These are phyloP conservation scores for Amphipyra tragopoginis DNA, from an alignment of 2,888 invertebrate species.

Conservation along the genomic window DNA sequence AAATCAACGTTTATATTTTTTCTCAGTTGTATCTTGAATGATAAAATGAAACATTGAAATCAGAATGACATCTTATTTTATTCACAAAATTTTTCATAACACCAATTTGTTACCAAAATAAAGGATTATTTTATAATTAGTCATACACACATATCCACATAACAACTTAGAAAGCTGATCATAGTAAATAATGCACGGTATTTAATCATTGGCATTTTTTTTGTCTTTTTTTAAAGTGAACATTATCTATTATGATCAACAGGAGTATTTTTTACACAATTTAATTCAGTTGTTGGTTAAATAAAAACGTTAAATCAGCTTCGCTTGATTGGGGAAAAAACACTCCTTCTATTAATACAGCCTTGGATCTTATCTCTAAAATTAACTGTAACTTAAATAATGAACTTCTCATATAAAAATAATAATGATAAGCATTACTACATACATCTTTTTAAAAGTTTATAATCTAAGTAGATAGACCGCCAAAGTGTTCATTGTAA, in stretches of 20 bases:
- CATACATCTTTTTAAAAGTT: conserved; percentile 74
- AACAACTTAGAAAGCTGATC: conserved; percentile 81
- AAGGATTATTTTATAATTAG: conserved; percentile 87
- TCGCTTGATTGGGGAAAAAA: conserved; percentile 76
- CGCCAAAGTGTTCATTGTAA: conserved; percentile 78
- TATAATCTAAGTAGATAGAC: conserved; percentile 87
- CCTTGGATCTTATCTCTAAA: conserved; percentile 88
- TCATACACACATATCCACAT: conserved; percentile 85
- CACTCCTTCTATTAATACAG: conserved; percentile 87
- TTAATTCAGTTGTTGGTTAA: conserved; percentile 66
- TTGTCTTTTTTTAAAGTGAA: conserved; percentile 64
- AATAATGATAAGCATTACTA: conserved; percentile 81
- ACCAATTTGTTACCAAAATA: conserved; percentile 89
- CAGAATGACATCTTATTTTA: conserved; percentile 88
- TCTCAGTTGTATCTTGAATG: conserved; percentile 29
- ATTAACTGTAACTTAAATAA: conserved; percentile 87
- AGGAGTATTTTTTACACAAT: conserved; percentile 82
- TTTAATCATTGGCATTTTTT: conserved; percentile 63
- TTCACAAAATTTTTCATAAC: conserved; percentile 88
- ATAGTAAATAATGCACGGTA: conserved; percentile 71
- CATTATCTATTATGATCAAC: conserved; percentile 76
- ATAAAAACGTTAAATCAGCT: conserved; percentile 71
- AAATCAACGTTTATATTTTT: conserved; percentile 21
- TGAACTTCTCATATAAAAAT: conserved; percentile 88
- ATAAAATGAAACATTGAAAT: conserved; percentile 56